Evolutionary conservation across 1,140 invertebrate species (phyloP).

Genomic region (Oscheius sp.): DNA sequence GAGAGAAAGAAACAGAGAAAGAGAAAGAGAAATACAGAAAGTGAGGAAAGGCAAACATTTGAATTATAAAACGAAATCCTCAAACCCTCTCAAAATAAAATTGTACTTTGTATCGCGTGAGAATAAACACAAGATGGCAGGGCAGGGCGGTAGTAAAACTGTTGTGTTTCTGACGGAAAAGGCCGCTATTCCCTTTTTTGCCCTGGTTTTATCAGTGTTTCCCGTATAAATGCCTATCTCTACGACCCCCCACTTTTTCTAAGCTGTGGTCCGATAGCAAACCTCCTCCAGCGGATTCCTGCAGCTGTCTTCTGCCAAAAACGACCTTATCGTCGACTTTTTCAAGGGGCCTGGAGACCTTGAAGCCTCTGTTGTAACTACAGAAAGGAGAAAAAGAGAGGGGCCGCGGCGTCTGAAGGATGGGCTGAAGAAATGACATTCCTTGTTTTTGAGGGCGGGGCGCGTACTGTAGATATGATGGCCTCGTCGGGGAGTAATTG

Average conservation of each 20-base stretch:
- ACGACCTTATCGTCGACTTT: no score
- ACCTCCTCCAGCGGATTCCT: neutral
- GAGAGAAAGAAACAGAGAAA: no score
- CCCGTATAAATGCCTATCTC: neutral
- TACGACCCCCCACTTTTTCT: neutral
- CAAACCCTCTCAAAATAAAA: no score
- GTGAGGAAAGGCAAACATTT: no score
- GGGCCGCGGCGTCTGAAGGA: conserved; percentile 6
- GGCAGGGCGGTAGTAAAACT: no score
- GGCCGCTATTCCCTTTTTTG: no score
- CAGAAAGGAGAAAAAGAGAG: neutral
- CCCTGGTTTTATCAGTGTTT: neutral
- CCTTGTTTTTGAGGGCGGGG: neutral
- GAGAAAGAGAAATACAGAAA: no score
- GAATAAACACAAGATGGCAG: no score
- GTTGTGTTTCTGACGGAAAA: no score
- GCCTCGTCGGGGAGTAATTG: neutral
- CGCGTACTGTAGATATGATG: no score
- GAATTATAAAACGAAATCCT: no score
- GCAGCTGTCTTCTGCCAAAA: neutral
- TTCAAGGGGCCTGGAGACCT: neutral
- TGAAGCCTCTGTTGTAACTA: neutral
- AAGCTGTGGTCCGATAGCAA: neutral
- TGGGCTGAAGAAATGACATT: neutral
- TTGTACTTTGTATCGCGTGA: no score